A percentile compares a stretch with the other conserved stretches of the same genome.
These are phyloP conservation scores for Choreutis nemorana DNA, from an alignment of 2,888 invertebrate species.

Conservation along the genomic window DNA sequence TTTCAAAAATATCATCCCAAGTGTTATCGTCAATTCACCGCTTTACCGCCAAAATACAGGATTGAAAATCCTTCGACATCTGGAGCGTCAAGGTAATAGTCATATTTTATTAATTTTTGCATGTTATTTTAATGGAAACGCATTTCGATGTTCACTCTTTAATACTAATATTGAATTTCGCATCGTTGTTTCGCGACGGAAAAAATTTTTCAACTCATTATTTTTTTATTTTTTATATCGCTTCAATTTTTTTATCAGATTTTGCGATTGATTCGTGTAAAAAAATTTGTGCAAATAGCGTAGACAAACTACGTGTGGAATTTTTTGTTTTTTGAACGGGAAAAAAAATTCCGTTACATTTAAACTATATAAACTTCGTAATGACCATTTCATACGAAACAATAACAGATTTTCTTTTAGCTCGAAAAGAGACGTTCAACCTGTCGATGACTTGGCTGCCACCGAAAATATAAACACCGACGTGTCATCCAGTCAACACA, in stretches of 20 bases:
- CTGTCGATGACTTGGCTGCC: neutral
- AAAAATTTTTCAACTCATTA: neutral
- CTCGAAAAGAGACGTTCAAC: neutral
- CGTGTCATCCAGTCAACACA: constrained; percentile 1
- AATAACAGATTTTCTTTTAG: constrained; percentile 2
- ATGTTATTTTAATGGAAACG: neutral
- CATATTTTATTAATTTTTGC: constrained; percentile 1
- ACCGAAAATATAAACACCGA: constrained; percentile 2
- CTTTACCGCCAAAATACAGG: constrained; percentile 2
- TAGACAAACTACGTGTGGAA: neutral
- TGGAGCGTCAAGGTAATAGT: constrained; percentile 1
- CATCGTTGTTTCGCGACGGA: neutral
- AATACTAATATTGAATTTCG: neutral
- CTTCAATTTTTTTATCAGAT: neutral
- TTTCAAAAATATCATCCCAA: constrained; percentile 1
- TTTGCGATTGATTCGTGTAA: neutral
- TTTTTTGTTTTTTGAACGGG: neutral
- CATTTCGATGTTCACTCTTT: neutral
- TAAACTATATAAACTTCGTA: neutral
- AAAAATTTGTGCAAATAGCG: neutral
- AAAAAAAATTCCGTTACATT: neutral
- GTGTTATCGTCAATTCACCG: constrained; percentile 3
- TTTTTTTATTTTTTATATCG: neutral
- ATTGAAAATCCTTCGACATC: constrained; percentile 2
- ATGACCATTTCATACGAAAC: constrained; percentile 1